Evolutionary conservation across 2,888 invertebrate species (phyloP).

Genomic region (Sphecodes monilicornis): DNA sequence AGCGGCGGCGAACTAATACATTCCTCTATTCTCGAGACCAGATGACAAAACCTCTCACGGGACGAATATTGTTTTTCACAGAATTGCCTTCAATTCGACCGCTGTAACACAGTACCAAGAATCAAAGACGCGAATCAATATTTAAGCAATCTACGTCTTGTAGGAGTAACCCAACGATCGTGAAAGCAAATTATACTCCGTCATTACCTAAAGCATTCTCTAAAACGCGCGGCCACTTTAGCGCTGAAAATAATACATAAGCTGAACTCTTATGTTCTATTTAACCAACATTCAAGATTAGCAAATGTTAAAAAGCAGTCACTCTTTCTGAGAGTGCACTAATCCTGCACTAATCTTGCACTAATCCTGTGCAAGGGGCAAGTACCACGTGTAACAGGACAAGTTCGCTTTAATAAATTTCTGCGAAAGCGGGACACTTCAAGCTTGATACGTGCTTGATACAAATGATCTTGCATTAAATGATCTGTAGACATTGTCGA

Average conservation of each 20-base stretch:
- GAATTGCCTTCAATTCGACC: neutral
- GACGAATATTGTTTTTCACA: neutral
- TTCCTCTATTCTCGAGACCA: neutral
- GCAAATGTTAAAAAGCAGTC: neutral
- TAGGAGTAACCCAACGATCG: neutral
- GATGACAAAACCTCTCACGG: neutral
- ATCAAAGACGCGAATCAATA: neutral
- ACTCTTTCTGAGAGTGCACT: neutral
- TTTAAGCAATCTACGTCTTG: neutral
- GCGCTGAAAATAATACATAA: neutral
- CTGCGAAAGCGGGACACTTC: neutral
- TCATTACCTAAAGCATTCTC: neutral
- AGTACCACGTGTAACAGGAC: neutral
- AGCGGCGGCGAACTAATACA: neutral
- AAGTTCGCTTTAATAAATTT: neutral
- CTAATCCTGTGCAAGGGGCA: neutral
- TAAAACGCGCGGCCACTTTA: neutral
- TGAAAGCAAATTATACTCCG: neutral
- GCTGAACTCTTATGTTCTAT: neutral
- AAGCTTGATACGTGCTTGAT: too few relatives aligned
- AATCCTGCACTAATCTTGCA: neutral
- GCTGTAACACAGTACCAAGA: neutral
- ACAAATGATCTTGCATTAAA: too few relatives aligned
- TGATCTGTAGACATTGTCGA: too few relatives aligned
- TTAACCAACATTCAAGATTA: conserved; percentile 8